Evolutionary conservation across 2,113 vertebrate genomes (phyloP).

Genomic region (Lepidothrix coronata): DNA sequence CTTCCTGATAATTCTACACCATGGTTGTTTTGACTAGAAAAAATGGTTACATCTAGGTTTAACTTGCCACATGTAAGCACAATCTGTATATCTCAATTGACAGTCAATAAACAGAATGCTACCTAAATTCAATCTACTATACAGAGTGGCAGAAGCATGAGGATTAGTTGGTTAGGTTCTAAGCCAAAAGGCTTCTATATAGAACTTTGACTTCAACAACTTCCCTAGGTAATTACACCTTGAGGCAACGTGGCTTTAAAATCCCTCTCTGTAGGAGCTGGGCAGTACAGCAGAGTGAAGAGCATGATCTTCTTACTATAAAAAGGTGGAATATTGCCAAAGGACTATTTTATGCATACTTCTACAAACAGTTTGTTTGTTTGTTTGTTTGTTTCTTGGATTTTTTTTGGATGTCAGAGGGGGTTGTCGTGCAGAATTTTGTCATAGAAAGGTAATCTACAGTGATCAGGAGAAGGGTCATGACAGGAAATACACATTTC

Average conservation of each 20-base stretch:
- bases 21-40: background rate
- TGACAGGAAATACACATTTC: background rate
- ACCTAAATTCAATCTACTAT: background rate
- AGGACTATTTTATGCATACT: background rate
- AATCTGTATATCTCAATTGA: background rate
- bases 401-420: accelerated
- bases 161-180: background rate
- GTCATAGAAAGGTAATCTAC: background rate
- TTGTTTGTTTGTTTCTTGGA: background rate
- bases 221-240: background rate
- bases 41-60: background rate
- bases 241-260: background rate
- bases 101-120: background rate
- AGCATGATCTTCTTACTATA: background rate
- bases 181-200: background rate
- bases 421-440: background rate
- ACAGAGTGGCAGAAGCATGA: background rate
- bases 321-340: background rate
- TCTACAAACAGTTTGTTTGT: background rate
- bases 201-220: background rate
- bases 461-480: background rate
- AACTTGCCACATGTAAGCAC: background rate
- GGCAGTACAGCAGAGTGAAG: background rate
- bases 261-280: background rate
- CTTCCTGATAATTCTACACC: background rate